Base-by-base conservation (phyloP, 2,888 invertebrate genomes). In the Heliconius hortense region DNA sequence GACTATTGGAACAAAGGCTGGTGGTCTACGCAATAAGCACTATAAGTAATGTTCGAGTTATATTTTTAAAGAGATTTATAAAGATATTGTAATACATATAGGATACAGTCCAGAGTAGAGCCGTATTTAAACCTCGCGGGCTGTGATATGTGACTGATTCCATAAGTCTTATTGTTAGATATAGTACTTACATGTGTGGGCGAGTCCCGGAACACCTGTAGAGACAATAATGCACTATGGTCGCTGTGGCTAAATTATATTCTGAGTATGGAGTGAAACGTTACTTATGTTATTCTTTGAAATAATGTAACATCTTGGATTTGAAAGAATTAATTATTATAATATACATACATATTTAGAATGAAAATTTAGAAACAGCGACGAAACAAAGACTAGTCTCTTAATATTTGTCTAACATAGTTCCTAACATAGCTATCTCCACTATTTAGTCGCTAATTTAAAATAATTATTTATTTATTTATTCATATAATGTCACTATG, bases 401-500 rank as follows among this genome's bases (percentile, higher is more conserved):
- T 64, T 68, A 56, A 56, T 56, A 56, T 56, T 74, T 53, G 75
- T 75, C 59, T 39, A 64, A 69, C 26, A 63, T 74, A 74, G 74
- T 76, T 74, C 74, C 74, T 72, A 53, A 59, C 56, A 43, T n/a
- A 72, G 72, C 75, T 48, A 69, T 73, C 76, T 77, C 77, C 77
- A 78, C 78, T 78, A 68, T n/a, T 68, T 70, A 78, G 64, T 68
- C 31, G 69, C 73, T 72, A 53, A 76, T 76, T 69, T 73, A 74
- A 74, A 75, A 79, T 81, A 81, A 8, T 26, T 26, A 60, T 60
- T 81, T 79, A 66, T 66, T 66, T 39, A 39, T 64, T 64, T 81
- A 75, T 79, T 78, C 66, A 53, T 53, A 67, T 26, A 76, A 84
- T 87, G 88, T 84, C 89, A 89, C 91, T 91, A 90, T 90, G 91